Conservation (phyloP, 2,888 invertebrate genomes). For the Xestobium rufovillosum region DNA sequence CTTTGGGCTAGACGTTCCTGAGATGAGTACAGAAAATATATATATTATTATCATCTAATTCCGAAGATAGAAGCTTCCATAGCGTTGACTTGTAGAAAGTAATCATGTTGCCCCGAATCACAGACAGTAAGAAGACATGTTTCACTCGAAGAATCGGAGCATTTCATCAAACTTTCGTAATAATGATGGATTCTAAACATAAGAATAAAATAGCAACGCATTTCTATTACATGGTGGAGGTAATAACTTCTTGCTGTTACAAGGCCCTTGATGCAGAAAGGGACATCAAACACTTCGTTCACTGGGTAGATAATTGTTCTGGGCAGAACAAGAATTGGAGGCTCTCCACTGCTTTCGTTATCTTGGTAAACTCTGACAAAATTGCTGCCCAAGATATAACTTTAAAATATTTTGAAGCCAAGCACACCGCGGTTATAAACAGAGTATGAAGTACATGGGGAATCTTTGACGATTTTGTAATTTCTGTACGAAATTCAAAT, state of each 20-base stretch:
- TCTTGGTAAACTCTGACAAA: conserved; percentile 17
- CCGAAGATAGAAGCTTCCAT: conserved; percentile 6
- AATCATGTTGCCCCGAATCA: conserved; percentile 9
- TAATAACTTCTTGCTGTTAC: no score
- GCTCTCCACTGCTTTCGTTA: conserved; percentile 18
- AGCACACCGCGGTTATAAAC: conserved; percentile 18
- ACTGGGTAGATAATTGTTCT: conserved; percentile 22
- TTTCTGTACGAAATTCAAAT: conserved; percentile 13
- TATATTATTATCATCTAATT: conserved; percentile 1
- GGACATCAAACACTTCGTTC: conserved; percentile 14
- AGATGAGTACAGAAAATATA: conserved; percentile 6
- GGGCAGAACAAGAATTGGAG: conserved; percentile 19
- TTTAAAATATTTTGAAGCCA: conserved; percentile 18
- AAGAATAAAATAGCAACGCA: no score
- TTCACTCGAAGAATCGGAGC: conserved; percentile 9
- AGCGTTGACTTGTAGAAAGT: conserved; percentile 7
- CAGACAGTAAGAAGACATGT: conserved; percentile 11
- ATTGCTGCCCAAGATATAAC: conserved; percentile 13
- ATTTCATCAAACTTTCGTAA: conserved; percentile 7
- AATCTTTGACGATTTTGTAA: conserved; percentile 11
- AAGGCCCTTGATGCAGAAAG: conserved; percentile 10
- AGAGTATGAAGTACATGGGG: conserved; percentile 12
- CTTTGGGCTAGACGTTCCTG: conserved; percentile 6
- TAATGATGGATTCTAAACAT: no score
- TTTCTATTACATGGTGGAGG: no score